Evolutionary conservation across 2,113 vertebrate species (phyloP).

Genomic region (Arvicanthis niloticus): DNA sequence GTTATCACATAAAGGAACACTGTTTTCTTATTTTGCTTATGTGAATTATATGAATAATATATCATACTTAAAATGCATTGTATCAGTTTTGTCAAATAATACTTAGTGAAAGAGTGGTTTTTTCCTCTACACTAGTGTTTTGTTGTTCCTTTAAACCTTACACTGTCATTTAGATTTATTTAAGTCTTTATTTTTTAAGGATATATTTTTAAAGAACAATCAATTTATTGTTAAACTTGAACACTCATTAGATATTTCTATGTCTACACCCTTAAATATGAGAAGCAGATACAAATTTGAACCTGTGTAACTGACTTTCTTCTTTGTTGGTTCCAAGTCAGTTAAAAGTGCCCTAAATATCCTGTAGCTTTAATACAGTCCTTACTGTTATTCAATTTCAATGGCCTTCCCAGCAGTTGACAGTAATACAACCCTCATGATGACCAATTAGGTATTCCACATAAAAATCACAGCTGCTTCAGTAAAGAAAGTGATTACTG

Average conservation of each 20-base stretch:
- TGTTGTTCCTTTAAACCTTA: conserved; percentile 36
- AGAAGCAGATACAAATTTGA: conserved; percentile 61
- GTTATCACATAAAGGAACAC: neutral
- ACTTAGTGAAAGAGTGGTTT: neutral
- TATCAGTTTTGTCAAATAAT: neutral
- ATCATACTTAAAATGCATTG: neutral
- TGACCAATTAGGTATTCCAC: conserved; percentile 75
- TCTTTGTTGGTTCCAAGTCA: conserved; percentile 73
- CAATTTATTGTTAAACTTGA: conserved; percentile 68
- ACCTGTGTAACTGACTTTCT: conserved; percentile 50
- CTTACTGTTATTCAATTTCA: conserved; percentile 65
- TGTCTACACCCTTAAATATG: conserved; percentile 19
- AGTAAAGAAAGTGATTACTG: conserved; percentile 66
- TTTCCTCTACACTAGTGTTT: neutral
- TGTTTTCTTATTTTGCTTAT: neutral
- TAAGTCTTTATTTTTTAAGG: conserved; percentile 69
- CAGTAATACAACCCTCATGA: conserved; percentile 76
- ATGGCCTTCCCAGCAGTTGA: conserved; percentile 68
- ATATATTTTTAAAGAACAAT: conserved; percentile 9
- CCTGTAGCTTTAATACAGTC: conserved; percentile 60
- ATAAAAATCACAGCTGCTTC: conserved; percentile 77
- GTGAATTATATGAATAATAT: neutral
- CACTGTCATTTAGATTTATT: conserved; percentile 71
- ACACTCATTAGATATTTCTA: conserved; percentile 39
- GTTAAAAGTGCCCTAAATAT: conserved; percentile 67